Conservation (phyloP, 2,888 invertebrate genomes). For the Scaptomyza reducta region DNA sequence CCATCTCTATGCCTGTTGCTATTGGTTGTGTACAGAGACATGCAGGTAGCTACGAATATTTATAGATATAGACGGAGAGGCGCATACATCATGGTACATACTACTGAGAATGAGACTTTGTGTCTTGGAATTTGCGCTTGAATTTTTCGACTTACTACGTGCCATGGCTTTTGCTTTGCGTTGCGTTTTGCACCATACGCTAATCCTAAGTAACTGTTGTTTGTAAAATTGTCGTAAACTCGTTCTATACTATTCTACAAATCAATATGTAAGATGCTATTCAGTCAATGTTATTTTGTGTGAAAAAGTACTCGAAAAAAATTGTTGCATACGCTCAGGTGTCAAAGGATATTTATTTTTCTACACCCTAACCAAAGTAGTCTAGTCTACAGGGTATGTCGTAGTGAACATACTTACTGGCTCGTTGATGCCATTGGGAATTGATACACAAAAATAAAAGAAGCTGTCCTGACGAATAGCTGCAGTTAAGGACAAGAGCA, state of each 20-base stretch:
- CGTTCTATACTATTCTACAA: too few species aligned
- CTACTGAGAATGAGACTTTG: conserved; percentile 10
- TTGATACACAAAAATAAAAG: conserved; percentile 43
- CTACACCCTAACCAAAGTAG: too few species aligned
- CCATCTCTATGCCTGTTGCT: conserved; percentile 43
- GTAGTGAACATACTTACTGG: not conserved
- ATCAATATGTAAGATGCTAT: conserved; percentile 41
- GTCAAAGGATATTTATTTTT: not conserved
- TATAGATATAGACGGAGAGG: conserved; percentile 14
- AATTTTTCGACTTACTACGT: conserved; percentile 75
- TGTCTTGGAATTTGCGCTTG: conserved; percentile 57
- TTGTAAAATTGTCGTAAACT: conserved; percentile 47
- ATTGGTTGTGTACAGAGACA: conserved; percentile 64
- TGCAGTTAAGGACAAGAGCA: conserved; percentile 42
- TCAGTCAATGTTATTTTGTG: conserved; percentile 33
- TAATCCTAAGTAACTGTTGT: conserved; percentile 77
- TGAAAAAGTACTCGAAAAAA: conserved; percentile 23
- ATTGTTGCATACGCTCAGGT: conserved; percentile 30
- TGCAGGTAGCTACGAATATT: conserved; percentile 41
- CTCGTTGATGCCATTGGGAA: conserved; percentile 16
- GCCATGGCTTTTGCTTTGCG: conserved; percentile 74
- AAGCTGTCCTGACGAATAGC: conserved; percentile 64
- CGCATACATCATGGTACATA: conserved; percentile 42
- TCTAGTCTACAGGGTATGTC: not conserved
- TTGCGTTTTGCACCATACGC: conserved; percentile 54